These are phyloP conservation scores for Zelleria hepariella DNA, from an alignment of 2,888 invertebrate species.

Conservation along the genomic window DNA sequence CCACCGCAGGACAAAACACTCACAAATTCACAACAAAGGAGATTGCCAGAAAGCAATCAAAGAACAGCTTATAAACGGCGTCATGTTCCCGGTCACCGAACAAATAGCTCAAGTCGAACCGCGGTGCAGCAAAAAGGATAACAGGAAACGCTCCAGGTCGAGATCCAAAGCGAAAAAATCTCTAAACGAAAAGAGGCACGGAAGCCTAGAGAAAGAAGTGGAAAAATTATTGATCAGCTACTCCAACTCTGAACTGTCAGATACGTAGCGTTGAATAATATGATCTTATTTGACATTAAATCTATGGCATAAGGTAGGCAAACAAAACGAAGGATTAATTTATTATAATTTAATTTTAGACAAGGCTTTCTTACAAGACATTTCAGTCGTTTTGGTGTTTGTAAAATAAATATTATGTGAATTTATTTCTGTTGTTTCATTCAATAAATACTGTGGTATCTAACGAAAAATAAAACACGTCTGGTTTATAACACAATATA, in stretches of 20 bases:
- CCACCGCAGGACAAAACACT: neutral
- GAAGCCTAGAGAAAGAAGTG: conserved; percentile 46
- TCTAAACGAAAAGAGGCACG: conserved; percentile 20
- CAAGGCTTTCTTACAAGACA: conserved; percentile 6
- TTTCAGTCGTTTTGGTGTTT: neutral
- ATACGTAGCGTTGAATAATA: no score
- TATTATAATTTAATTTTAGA: neutral
- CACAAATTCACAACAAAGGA: neutral
- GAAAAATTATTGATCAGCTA: conserved; percentile 37
- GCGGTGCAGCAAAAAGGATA: neutral
- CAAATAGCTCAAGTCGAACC: neutral
- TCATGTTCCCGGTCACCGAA: neutral
- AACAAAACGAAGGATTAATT: neutral
- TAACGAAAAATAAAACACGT: no score
- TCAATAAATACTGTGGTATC: no score
- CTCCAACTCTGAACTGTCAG: neutral
- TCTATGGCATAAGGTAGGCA: neutral
- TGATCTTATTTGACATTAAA: neutral
- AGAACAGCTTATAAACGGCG: neutral
- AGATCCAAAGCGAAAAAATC: neutral
- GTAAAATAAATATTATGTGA: neutral
- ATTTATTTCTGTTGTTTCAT: no score
- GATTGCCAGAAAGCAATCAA: neutral
- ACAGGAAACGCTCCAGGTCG: neutral
- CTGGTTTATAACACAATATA: no score